phyloP scores from a whole-genome alignment of 2,797 vertebrate species.

The Phyllotis vaccarum region DNA sequence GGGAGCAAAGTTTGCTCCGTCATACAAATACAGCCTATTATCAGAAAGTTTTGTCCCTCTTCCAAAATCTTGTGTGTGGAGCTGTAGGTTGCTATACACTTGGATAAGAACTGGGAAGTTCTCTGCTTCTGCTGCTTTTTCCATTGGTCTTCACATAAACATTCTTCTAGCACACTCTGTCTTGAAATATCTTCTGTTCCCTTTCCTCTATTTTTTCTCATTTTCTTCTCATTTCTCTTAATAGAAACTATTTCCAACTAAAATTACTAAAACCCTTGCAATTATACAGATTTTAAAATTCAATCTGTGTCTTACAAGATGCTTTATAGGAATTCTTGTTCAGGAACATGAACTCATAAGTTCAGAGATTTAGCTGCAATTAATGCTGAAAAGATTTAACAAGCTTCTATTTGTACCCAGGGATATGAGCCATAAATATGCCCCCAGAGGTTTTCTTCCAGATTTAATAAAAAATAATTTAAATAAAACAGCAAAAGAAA shows the following conservation, averaged over 20 bases:
- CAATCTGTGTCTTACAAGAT: background rate
- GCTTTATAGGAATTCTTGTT: background rate
- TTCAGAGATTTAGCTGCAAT: background rate
- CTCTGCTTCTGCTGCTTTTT: background rate
- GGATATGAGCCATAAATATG: background rate
- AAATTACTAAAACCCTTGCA: background rate
- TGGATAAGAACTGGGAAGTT: no score
- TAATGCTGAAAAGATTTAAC: slow-evolving; percentile 33
- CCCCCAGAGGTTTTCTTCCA: background rate
- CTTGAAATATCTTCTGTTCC: slow-evolving; percentile 11
- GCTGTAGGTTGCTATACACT: no score
- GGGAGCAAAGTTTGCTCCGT: background rate
- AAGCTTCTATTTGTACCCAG: background rate
- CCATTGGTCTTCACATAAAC: background rate
- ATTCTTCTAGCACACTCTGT: background rate
- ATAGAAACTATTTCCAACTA: background rate
- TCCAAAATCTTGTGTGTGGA: background rate
- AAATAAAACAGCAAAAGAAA: slow-evolving; percentile 30
- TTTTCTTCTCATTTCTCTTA: background rate
- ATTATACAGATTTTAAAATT: background rate
- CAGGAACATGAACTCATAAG: background rate
- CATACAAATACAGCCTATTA: background rate
- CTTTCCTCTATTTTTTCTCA: background rate
- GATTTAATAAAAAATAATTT: slow-evolving; percentile 45
- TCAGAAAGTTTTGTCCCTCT: background rate